These are phyloP conservation scores for Nephrotoma guestfalica DNA, from an alignment of 2,888 invertebrate genomes.

Conservation along the genomic window DNA sequence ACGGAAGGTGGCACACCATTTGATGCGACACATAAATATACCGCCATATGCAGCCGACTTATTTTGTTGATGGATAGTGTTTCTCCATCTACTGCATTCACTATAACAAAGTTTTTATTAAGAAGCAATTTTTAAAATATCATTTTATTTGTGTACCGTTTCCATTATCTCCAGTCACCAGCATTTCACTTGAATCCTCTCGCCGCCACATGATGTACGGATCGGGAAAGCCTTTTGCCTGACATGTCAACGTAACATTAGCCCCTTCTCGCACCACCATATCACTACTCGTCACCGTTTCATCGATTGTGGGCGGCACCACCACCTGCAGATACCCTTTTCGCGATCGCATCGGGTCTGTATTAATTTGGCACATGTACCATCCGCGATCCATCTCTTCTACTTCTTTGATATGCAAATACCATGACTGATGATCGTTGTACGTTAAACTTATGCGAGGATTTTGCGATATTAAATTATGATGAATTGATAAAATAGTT, in stretches of 20 bases:
- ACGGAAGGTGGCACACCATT: conserved; percentile 87
- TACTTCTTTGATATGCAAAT: conserved; percentile 65
- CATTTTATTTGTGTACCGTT: conserved; percentile 19
- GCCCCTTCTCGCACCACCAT: conserved; percentile 72
- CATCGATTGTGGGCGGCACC: conserved; percentile 76
- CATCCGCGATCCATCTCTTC: conserved; percentile 69
- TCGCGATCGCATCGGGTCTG: conserved; percentile 70
- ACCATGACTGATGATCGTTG: conserved; percentile 76
- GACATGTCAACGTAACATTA: conserved; percentile 66
- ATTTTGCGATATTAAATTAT: conserved; percentile 74
- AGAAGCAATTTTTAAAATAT: not conserved
- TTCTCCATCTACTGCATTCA: conserved; percentile 68
- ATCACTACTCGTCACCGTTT: conserved; percentile 70
- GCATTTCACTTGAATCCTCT: conserved; percentile 67
- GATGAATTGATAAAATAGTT: conserved; percentile 73
- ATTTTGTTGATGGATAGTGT: conserved; percentile 64
- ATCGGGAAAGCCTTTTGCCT: conserved; percentile 67
- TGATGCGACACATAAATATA: conserved; percentile 86
- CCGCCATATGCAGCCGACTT: conserved; percentile 73
- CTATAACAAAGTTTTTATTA: conserved; percentile 35
- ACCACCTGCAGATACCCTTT: conserved; percentile 75
- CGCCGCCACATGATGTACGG: conserved; percentile 78
- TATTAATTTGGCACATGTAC: conserved; percentile 78
- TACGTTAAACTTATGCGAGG: conserved; percentile 63
- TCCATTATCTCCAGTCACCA: conserved; percentile 68